These are phyloP conservation scores for Cyphomyrus plagiostoma DNA, from an alignment of 2,113 vertebrate genomes.

Conservation along the genomic window DNA sequence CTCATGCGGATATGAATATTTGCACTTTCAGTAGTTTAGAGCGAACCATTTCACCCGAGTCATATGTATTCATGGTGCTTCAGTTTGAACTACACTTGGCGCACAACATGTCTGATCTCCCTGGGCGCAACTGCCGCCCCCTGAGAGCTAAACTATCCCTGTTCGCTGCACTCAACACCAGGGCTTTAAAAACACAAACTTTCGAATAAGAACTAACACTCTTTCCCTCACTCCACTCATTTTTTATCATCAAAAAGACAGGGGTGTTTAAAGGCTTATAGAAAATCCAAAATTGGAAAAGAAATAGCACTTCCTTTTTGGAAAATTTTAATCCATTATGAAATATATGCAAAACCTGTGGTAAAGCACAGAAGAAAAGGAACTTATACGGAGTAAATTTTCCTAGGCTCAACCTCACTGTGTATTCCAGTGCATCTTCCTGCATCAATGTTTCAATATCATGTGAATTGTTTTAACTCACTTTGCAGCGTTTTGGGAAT, in stretches of 20 bases:
- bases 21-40: constrained; percentile 1
- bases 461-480: background rate
- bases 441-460: background rate
- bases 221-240: constrained; percentile 4
- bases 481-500: background rate
- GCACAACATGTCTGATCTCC: background rate
- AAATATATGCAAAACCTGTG: background rate
- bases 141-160: background rate
- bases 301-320: background rate
- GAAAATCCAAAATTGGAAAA: constrained; percentile 4
- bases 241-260: background rate
- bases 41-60: constrained; percentile 4
- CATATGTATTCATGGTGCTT: background rate
- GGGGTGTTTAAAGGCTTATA: constrained; percentile 1
- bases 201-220: background rate
- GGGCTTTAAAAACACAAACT: background rate
- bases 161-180: background rate
- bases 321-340: background rate
- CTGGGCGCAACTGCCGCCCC: background rate
- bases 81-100: background rate
- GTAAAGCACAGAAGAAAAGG: background rate
- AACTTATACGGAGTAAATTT: background rate
- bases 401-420: background rate
- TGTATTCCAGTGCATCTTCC: background rate
- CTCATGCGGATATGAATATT: constrained; percentile 14